Base-by-base conservation (phyloP, 2,888 invertebrate genomes). In the Mycalesis mineus region DNA sequence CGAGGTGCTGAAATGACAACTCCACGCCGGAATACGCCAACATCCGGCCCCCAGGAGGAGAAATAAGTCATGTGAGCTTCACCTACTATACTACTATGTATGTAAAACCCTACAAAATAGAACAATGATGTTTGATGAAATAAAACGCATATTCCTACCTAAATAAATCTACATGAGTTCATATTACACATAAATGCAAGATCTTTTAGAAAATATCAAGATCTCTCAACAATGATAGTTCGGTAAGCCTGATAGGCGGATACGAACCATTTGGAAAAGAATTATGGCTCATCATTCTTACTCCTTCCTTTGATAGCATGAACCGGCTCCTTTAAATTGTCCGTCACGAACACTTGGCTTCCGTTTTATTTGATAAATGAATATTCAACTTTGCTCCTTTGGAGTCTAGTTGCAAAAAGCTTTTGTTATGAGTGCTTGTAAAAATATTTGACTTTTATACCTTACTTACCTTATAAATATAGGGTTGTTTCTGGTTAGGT, bases 341-440 rank as follows among this genome's bases (percentile, higher is more conserved):
- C 55, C 61, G 52, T 61, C 61, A 61, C 61, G 52, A 58, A 52
- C 60, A 51, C 55, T 55, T 37, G 54, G 40, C 51, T 58, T 53
- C 55, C 58, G 51, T 50, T 58, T 54, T 61, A 58, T 58, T 56
- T 58, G 56, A 56, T 60, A 60, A 60, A 60, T 60, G 55, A 60
- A 60, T 56, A 60, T 55, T 60, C 52, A 56, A 56, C 52, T 56
- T 48, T 37, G 29, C 17, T 52, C 59, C 42, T 29, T 60, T 36
- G 29, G 44, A 58, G 29, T 40, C 40, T 28, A 33, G 22, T 55
- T 45, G 42, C 40, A 31, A 44, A 55, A 50, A 54, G 37, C 42
- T 42, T 48, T 53, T 58, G 41, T 39, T 28, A 39, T 39, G 39
- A 40, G 7, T 15, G 47, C n/a, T 15, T 40, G 9, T 15, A 45